A percentile compares a stretch with the other conserved stretches of the same genome.
Evolutionary conservation across 2,888 invertebrate genomes (phyloP).

Genomic region (Pedicia rivosa): DNA sequence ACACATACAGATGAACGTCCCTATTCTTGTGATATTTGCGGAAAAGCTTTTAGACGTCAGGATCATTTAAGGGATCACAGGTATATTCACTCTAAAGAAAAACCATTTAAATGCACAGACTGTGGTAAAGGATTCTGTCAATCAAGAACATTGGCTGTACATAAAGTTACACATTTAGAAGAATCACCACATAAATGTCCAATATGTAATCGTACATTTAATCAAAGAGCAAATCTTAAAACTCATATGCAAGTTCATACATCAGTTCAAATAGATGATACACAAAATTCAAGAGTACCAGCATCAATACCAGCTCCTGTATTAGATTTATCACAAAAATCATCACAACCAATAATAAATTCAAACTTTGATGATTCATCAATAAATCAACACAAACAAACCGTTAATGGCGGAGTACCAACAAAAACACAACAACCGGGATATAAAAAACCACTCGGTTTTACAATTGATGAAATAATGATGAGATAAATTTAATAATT

Average conservation of each 20-base stretch:
- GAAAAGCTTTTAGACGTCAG: slow-evolving; percentile 88
- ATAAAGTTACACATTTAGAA: slow-evolving; percentile 85
- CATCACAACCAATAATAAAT: slow-evolving; percentile 19
- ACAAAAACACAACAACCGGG: slow-evolving; percentile 15
- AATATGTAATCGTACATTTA: slow-evolving; percentile 75
- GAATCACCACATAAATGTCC: slow-evolving; percentile 89
- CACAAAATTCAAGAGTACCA: neutral
- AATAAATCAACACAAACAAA: too few relatives aligned
- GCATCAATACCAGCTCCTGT: slow-evolving; percentile 20
- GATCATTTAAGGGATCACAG: slow-evolving; percentile 86
- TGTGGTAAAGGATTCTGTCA: slow-evolving; percentile 99
- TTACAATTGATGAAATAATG: slow-evolving; percentile 82
- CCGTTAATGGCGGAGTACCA: too few relatives aligned
- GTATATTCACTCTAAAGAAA: slow-evolving; percentile 96
- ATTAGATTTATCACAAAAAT: slow-evolving; percentile 38
- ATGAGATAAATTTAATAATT: slow-evolving; percentile 53
- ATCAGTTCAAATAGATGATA: too few relatives aligned
- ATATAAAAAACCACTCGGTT: slow-evolving; percentile 46
- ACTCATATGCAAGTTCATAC: slow-evolving; percentile 79
- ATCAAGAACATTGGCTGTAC: slow-evolving; percentile 87
- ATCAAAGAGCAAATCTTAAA: slow-evolving; percentile 83
- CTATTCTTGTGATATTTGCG: slow-evolving; percentile 91
- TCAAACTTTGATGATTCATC: neutral
- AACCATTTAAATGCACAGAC: slow-evolving; percentile 92
- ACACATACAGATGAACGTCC: slow-evolving; percentile 96